These are phyloP conservation scores for Heliothis peltigera DNA, from an alignment of 2,888 invertebrate genomes.

Conservation along the genomic window DNA sequence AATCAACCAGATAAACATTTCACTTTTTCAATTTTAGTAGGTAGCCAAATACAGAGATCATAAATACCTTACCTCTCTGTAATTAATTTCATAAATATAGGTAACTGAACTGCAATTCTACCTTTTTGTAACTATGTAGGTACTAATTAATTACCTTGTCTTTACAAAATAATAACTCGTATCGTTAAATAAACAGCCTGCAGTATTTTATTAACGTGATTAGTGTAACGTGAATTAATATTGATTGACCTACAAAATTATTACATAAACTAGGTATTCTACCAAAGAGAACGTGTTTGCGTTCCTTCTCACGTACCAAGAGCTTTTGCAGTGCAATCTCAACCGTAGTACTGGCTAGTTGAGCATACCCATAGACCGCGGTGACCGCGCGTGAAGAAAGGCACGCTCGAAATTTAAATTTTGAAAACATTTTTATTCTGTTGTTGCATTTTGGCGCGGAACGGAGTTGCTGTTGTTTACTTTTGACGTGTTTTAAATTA, in stretches of 20 bases:
- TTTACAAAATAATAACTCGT: too few species aligned
- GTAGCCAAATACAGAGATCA: too few species aligned
- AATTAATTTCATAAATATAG: too few species aligned
- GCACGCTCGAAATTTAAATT: constrained; percentile 47
- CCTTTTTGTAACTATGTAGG: too few species aligned
- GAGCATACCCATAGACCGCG: constrained; percentile 50
- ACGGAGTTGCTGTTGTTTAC: background rate
- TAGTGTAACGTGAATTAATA: constrained; percentile 33
- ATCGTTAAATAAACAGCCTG: constrained; percentile 20
- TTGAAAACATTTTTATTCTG: constrained; percentile 28
- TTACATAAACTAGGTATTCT: constrained; percentile 60
- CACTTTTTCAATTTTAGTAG: too few species aligned
- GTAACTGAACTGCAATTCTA: too few species aligned
- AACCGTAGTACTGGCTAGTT: constrained; percentile 61
- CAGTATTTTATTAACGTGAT: constrained; percentile 11
- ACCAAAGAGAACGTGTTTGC: constrained; percentile 57
- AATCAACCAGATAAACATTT: too few species aligned
- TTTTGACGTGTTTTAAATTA: background rate
- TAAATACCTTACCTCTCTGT: too few species aligned
- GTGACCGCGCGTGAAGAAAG: constrained; percentile 42
- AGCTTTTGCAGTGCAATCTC: constrained; percentile 62
- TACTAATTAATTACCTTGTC: too few species aligned
- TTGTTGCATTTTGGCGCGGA: constrained; percentile 34
- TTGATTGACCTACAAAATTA: constrained; percentile 61
- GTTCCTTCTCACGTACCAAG: constrained; percentile 58